A percentile compares a stretch with the other conserved stretches of the same genome.
Conservation (phyloP, 2,888 invertebrate species). For the Operophtera brumata region DNA sequence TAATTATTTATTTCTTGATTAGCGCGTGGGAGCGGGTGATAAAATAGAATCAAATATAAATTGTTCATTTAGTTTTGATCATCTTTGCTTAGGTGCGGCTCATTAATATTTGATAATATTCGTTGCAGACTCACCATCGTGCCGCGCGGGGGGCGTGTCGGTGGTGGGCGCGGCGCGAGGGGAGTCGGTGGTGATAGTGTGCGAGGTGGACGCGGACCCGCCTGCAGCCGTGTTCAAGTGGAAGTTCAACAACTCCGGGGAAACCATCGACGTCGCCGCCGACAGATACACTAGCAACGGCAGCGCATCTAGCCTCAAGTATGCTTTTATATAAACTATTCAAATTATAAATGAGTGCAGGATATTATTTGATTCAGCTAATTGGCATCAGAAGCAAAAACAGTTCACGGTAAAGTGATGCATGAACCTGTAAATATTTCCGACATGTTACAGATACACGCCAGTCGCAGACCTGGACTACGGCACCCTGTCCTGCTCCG, state of each 20-base stretch:
- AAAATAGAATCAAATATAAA: no score
- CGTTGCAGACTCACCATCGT: constrained; percentile 89
- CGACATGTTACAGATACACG: constrained; percentile 66
- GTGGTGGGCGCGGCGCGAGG: constrained; percentile 94
- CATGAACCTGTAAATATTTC: no score
- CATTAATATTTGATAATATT: no score
- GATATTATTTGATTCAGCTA: not conserved
- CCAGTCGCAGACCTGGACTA: constrained; percentile 88
- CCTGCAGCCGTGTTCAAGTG: constrained; percentile 94
- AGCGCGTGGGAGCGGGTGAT: no score
- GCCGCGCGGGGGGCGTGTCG: constrained; percentile 86
- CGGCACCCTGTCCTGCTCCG: constrained; percentile 93
- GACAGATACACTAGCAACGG: constrained; percentile 90
- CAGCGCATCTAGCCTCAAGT: constrained; percentile 85
- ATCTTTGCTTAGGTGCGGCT: no score
- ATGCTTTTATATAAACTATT: no score
- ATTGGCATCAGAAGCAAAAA: not conserved
- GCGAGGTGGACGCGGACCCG: constrained; percentile 95
- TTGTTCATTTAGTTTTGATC: no score
- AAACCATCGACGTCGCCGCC: constrained; percentile 90
- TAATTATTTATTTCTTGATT: no score
- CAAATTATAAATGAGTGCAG: no score
- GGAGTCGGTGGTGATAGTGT: constrained; percentile 91
- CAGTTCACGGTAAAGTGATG: no score
- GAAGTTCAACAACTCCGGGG: constrained; percentile 97